Evolutionary conservation across 2,888 invertebrate genomes (phyloP).

Genomic region (Carabus problematicus): DNA sequence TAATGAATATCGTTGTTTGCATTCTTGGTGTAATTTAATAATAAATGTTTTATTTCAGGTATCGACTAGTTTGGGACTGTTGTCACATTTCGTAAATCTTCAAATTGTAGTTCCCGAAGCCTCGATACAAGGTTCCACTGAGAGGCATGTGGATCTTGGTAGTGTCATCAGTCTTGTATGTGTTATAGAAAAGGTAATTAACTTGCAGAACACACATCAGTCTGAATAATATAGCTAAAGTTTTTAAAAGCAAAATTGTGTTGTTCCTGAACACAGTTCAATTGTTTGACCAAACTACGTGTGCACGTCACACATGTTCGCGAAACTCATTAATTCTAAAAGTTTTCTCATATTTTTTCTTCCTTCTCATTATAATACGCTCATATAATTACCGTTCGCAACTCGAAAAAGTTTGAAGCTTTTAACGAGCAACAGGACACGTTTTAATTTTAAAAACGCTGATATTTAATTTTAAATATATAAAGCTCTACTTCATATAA

Average conservation of each 20-base stretch:
- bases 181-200: constrained; percentile 85
- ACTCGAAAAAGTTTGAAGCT: constrained; percentile 30
- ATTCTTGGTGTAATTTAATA: background rate
- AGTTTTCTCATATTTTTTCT: constrained; percentile 31
- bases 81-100: constrained; percentile 87
- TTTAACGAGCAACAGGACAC: background rate
- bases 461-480: too few relatives aligned
- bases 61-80: constrained; percentile 80
- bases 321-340: constrained; percentile 35
- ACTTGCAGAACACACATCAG: too few relatives aligned
- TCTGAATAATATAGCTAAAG: too few relatives aligned
- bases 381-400: constrained; percentile 28
- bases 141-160: constrained; percentile 89
- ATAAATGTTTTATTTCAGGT: constrained; percentile 67
- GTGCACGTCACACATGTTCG: constrained; percentile 18
- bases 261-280: constrained; percentile 18
- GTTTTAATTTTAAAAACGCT: too few relatives aligned
- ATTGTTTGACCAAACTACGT: constrained; percentile 22
- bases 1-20: background rate
- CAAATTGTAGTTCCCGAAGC: constrained; percentile 90
- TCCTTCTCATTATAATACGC: constrained; percentile 14
- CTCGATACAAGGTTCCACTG: constrained; percentile 84
- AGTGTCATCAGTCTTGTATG: constrained; percentile 89
- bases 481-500: too few relatives aligned
- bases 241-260: background rate